A percentile compares a stretch with the other conserved stretches of the same genome.
phyloP scores from a whole-genome alignment of 2,797 vertebrate genomes.

The Galago senegalensis region DNA sequence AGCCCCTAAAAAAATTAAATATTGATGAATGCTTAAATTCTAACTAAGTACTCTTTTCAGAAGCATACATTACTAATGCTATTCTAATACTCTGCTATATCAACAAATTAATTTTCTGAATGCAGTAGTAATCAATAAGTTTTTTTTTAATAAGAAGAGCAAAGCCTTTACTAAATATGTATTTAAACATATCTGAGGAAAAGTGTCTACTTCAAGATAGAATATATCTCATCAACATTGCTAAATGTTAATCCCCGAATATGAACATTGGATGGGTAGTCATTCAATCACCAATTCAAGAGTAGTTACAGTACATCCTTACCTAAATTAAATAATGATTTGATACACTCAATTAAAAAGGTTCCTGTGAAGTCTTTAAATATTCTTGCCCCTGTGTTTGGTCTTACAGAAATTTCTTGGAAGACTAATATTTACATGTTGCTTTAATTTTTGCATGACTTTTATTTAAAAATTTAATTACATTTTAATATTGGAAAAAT shows the following conservation, averaged over 20 bases:
- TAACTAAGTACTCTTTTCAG: background rate
- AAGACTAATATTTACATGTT: background rate
- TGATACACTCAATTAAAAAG: slow-evolving; percentile 49
- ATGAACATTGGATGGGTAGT: slow-evolving; percentile 34
- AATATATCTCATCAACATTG: slow-evolving; percentile 1
- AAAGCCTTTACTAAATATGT: background rate
- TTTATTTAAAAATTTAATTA: slow-evolving; percentile 64
- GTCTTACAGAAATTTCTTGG: slow-evolving; percentile 39
- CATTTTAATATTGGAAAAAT: slow-evolving; percentile 53
- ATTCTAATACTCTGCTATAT: background rate
- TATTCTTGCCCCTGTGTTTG: background rate
- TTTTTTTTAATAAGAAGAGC: slow-evolving; percentile 12
- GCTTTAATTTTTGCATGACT: slow-evolving; percentile 23
- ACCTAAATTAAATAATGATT: slow-evolving; percentile 65
- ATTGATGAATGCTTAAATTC: background rate
- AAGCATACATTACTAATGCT: background rate
- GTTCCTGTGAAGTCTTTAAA: slow-evolving; percentile 55
- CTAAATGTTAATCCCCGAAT: slow-evolving; percentile 23
- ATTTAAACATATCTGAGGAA: slow-evolving; percentile 49
- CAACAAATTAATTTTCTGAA: slow-evolving; percentile 45
- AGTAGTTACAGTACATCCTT: background rate
- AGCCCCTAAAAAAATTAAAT: slow-evolving; percentile 7
- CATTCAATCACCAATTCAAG: slow-evolving; percentile 18
- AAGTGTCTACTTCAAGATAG: background rate
- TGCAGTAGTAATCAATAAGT: background rate